These are phyloP conservation scores for Pseudomyrmex flavicornis DNA, from an alignment of 1,140 invertebrate genomes.

Conservation along the genomic window DNA sequence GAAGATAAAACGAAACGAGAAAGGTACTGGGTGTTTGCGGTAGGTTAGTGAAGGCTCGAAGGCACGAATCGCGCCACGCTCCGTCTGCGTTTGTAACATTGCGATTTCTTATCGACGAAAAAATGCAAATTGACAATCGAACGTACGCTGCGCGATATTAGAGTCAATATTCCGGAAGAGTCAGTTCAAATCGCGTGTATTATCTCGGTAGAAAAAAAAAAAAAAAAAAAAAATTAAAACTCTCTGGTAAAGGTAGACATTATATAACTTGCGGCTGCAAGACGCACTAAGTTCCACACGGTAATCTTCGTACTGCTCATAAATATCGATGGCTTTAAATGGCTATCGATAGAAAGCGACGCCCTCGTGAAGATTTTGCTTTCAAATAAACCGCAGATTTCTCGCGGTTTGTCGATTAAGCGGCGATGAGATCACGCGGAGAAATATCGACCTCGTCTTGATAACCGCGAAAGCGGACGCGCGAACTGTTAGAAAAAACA, in stretches of 20 bases:
- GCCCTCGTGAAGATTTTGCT: neutral
- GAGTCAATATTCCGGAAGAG: too few species aligned
- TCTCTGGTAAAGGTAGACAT: neutral
- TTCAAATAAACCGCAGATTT: slow-evolving; percentile 7
- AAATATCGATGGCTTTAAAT: neutral
- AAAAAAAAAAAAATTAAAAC: neutral
- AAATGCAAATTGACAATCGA: too few species aligned
- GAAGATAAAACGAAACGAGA: neutral
- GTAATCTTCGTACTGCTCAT: neutral
- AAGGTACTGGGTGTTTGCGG: neutral
- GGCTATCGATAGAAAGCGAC: neutral
- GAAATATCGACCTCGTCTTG: neutral
- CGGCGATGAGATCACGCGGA: slow-evolving; percentile 21
- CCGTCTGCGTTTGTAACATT: neutral
- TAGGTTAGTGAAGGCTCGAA: neutral
- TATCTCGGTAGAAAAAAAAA: too few species aligned
- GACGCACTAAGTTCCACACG: neutral
- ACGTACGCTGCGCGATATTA: too few species aligned
- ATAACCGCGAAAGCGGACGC: neutral
- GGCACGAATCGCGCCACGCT: slow-evolving; percentile 4
- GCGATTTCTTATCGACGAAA: neutral
- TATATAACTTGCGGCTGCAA: neutral
- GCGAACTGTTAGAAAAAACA: neutral
- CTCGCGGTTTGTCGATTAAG: slow-evolving; percentile 20
- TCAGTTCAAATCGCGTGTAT: too few species aligned